Evolutionary conservation across 2,797 vertebrate genomes (phyloP), one percentile per base, ranked within the genome.

Genomic region (Atherinosoma microstoma): DNA sequence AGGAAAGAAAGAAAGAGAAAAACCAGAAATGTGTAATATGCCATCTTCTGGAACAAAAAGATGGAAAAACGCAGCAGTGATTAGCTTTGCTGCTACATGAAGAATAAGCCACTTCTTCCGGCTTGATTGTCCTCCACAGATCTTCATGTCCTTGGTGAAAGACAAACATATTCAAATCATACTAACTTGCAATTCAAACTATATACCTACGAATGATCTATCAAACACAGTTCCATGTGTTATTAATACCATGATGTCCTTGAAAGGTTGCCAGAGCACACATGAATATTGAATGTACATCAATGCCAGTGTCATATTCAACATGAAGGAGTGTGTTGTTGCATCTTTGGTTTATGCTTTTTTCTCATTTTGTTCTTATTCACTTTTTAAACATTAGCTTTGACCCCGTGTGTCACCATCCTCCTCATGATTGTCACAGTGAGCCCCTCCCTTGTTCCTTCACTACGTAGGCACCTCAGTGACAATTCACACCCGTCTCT

Each of bases 131-230:
- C 53, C 51, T 64, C 53, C 54, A 51, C 9, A 20, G 24, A 30
- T 70, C 38, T 51, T 42, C 2, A 24, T 58, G 49, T 69, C 70
- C 70, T 83, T 75, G 54, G 51, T 60, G 36, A 66, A 67, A 63
- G 61, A 71, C 58, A 64, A 82, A 77, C 58, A 64, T 60, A 73
- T 85, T 84, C 29, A 79, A 78, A 80, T 85, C 47, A 54, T 67
- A 38, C 71, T 76, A 62, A 40, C 22, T 34, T 57, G 18, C 29
- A 58, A 29, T 58, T 42, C 22, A 57, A 29, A 59, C 58, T 36
- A 65, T 59, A 35, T 5, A 30, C 20, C 13, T 40, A 10, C 8
- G 32, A 36, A 18, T 30, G 16, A 73, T 79, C 30, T 54, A 34
- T 78, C 53, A 61, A 30, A n/a, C 24, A 15, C 3, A 56, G 11